phyloP scores from a whole-genome alignment of 1,140 invertebrate species.

The Drosophila virilis region DNA sequence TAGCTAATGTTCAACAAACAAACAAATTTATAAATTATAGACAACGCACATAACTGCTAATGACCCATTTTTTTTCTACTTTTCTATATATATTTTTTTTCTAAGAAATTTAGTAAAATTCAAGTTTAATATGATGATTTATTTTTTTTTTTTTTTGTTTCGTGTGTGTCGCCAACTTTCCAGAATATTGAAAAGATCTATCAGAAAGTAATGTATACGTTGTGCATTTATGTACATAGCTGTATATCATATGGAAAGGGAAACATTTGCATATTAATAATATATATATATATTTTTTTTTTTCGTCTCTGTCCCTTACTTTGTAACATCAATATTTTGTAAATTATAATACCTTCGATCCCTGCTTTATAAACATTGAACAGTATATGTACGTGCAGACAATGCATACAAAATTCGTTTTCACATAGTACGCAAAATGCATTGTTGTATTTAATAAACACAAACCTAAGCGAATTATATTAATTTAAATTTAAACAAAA shows the following conservation, averaged over 20 bases:
- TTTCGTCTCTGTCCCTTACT: conserved; percentile 33
- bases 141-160: conserved; percentile 32
- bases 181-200: not conserved
- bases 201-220: conserved; percentile 1
- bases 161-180: conserved; percentile 21
- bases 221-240: conserved; percentile 20
- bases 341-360: conserved; percentile 36
- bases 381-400: conserved; percentile 47
- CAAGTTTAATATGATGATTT: conserved; percentile 55
- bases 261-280: conserved; percentile 27
- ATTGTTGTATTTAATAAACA: conserved; percentile 75
- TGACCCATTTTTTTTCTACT: conserved; percentile 15
- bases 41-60: conserved; percentile 50
- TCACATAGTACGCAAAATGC: conserved; percentile 49
- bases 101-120: conserved; percentile 71
- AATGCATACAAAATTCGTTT: conserved; percentile 61
- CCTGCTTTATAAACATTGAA: conserved; percentile 31
- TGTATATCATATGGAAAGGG: conserved; percentile 4
- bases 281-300: conserved; percentile 18
- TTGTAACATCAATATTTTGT: conserved; percentile 56
- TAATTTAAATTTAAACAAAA: conserved; percentile 65
- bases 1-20: conserved; percentile 55
- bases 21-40: conserved; percentile 47
- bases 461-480: conserved; percentile 62
- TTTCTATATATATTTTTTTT: conserved; percentile 14